Evolutionary conservation across 1,140 invertebrate species (phyloP), one percentile per base, ranked within the genome.

Genomic region (Microplitis mediator): DNA sequence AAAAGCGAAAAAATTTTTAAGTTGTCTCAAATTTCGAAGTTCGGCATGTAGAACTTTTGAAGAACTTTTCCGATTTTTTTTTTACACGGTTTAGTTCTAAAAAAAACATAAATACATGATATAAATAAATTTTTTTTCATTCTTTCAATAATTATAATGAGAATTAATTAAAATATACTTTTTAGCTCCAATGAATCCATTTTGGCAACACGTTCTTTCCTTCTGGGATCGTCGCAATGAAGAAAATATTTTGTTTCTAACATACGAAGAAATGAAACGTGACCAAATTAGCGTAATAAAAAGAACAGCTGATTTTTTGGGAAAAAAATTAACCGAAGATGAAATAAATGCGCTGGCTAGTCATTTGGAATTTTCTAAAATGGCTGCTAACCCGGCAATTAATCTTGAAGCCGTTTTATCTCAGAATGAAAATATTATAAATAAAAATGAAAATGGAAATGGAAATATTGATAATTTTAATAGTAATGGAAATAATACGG

Each of bases 231-330:
- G 88, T n/a, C 89, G 91, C 69, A 75, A 94, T 69, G 90, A 95
- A 60, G 89, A 91, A 0, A 95, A 96, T 75, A 84, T 96, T 3
- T 84, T 95, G 0, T 93, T 97, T 75, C 82, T 96, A 32, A 95
- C 91, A 75, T 97, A 94, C 78, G 95, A 97, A 87, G 94, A 96
- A 62, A 92, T 95, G 93, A 94, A 94, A 79, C 86, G 82, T 79
- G 90, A 95, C 84, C 86, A 93, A 70, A 85, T 88, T 1, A 86
- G 82, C 1, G 89, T 89, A 0, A 90, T 95, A 3, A 85, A 87
- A 14, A 91, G 89, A 78, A 92, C 95, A 13, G 93, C 93, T 0
- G 80, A 89, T 16, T 97, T 96, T 82, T 81, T 97, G 5, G 88
- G 89, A 0, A 93, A 93, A 82, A 80, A 82, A 0, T 74, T 95